Conservation (phyloP, 2,888 invertebrate species). For the Globia sparganii region DNA sequence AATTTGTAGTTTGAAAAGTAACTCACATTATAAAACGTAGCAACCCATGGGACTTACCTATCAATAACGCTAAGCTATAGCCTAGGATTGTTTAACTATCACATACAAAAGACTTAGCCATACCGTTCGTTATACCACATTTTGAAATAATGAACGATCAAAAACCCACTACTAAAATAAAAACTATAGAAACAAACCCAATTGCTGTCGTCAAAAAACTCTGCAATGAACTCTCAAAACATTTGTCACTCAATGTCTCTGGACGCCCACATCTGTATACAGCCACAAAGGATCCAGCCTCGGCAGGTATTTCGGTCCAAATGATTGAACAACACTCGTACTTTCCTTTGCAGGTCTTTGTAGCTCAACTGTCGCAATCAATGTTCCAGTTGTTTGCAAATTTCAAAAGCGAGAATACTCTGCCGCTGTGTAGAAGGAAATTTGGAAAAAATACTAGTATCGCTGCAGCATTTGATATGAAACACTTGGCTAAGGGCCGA, state of each 20-base stretch:
- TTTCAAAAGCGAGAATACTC: conserved; percentile 24
- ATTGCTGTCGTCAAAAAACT: conserved; percentile 4
- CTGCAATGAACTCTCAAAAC: conserved; percentile 19
- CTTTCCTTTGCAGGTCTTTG: conserved; percentile 53
- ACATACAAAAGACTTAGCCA: background rate
- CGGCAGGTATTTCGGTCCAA: conserved; percentile 43
- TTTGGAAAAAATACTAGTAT: conserved; percentile 2
- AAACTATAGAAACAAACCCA: background rate
- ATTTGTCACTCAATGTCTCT: conserved; percentile 14
- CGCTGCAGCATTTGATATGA: background rate
- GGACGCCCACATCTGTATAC: conserved; percentile 17
- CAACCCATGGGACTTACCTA: background rate
- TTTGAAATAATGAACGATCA: background rate
- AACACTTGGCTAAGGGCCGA: background rate
- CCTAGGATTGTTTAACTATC: background rate
- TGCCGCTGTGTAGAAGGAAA: conserved; percentile 6
- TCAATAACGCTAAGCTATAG: background rate
- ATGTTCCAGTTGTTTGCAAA: conserved; percentile 53
- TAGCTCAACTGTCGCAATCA: conserved; percentile 58
- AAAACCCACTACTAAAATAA: background rate
- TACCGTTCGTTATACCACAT: background rate
- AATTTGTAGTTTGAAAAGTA: background rate
- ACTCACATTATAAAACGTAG: background rate
- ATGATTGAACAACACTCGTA: conserved; percentile 54
- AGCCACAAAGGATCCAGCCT: conserved; percentile 41